Base-by-base conservation (phyloP, 2,797 vertebrate species). In the Phrynocephalus vlangalii region DNA sequence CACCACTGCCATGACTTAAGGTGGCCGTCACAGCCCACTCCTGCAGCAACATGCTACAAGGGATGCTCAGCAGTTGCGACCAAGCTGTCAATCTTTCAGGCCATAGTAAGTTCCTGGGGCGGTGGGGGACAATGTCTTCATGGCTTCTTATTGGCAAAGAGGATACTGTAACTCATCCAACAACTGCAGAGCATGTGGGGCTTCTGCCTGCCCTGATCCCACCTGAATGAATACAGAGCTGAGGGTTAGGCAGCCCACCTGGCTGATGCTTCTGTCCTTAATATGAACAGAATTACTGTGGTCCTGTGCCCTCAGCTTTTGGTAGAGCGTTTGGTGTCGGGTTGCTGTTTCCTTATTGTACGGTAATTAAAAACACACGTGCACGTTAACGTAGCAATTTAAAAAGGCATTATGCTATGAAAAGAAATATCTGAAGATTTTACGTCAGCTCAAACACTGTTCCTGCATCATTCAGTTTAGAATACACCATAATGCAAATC, bases 401-500 rank as follows among this genome's bases (percentile, higher is more conserved):
- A 50, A 88, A 91, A 63, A 85, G 85, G 76, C 70, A 28, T 0
- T 56, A 83, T 82, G 89, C 1, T 0, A 73, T 48, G 90, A 92
- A 87, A 90, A 86, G n/a, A 68, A 90, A 82, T 60, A 79, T 52
- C 5, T 28, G 38, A 68, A 75, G 16, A 50, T 52, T 44, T 44
- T 72, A 50, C 33, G 28, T 67, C 44, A 50, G 63, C 88, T 85
- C n/a, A 92, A 60, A 10, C 82, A 89, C 66, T 13, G 63, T 83
- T 86, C 56, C 81, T 13, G 0, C 26, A 50, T 67, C 68, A 13
- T 85, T 68, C 56, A 86, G 86, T 80, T 85, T 78, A 89, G 77
- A 84, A 86, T 16, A 87, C 16, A 86, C 86, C 30, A 38, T 83
- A 85, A 88, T 1, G 66, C 11, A 95, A 91, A 86, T 88, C 73